These are phyloP conservation scores for Clamator glandarius DNA, from an alignment of 2,797 vertebrate genomes.

Conservation along the genomic window DNA sequence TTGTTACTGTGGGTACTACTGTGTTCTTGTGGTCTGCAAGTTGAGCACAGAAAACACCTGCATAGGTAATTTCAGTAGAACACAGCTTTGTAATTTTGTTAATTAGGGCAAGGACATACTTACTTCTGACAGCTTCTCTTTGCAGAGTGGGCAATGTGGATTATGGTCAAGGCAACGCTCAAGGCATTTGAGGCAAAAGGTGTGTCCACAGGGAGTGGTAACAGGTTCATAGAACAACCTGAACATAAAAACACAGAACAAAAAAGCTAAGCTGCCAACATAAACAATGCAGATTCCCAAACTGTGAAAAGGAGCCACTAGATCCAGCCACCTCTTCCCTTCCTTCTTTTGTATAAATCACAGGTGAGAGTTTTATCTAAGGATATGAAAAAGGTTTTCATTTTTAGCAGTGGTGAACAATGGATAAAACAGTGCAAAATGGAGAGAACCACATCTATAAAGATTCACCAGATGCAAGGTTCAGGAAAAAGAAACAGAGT, in stretches of 20 bases:
- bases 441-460: background rate
- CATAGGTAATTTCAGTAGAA: background rate
- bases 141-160: constrained; percentile 91
- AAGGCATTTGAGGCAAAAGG: constrained; percentile 95
- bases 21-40: background rate
- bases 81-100: background rate
- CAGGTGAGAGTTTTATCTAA: background rate
- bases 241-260: background rate
- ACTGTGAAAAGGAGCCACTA: background rate
- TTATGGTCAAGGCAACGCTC: constrained; percentile 94
- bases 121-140: constrained; percentile 92
- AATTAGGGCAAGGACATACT: background rate
- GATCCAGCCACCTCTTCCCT: background rate
- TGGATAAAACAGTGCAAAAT: background rate
- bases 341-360: background rate
- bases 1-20: background rate
- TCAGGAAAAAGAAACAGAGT: background rate
- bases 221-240: constrained; percentile 91
- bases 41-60: background rate
- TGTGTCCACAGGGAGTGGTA: constrained; percentile 92
- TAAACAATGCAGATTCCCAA: background rate
- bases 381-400: background rate
- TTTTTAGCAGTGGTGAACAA: background rate
- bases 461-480: background rate
- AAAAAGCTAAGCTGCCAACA: constrained; percentile 19